Evolutionary conservation across 2,888 invertebrate genomes (phyloP).

Genomic region (Oxytorus armatus): DNA sequence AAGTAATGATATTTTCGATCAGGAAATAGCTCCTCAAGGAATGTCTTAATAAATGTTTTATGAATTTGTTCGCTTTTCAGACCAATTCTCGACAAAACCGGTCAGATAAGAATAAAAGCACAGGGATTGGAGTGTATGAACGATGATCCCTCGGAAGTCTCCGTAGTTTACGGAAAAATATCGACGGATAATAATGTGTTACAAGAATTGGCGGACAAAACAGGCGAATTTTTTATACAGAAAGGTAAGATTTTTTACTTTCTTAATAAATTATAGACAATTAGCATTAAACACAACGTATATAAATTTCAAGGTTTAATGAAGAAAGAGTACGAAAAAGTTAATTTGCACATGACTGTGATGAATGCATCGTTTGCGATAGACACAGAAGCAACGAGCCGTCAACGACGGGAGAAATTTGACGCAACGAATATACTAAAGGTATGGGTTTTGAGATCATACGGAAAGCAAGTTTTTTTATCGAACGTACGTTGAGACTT

Average conservation of each 20-base stretch:
- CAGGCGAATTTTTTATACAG: slow-evolving; percentile 87
- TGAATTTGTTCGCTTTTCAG: no score
- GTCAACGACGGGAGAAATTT: slow-evolving; percentile 85
- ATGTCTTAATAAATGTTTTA: no score
- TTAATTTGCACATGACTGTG: slow-evolving; percentile 95
- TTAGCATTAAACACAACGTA: neutral
- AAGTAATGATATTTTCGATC: slow-evolving; percentile 84
- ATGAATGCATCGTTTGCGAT: slow-evolving; percentile 89
- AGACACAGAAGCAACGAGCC: slow-evolving; percentile 80
- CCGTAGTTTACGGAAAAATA: slow-evolving; percentile 92
- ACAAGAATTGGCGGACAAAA: slow-evolving; percentile 88
- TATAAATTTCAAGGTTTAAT: slow-evolving; percentile 85
- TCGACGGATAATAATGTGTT: slow-evolving; percentile 84
- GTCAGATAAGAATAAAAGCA: slow-evolving; percentile 87
- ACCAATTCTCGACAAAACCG: slow-evolving; percentile 82
- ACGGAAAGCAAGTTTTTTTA: neutral
- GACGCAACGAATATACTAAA: slow-evolving; percentile 89
- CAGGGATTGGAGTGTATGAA: slow-evolving; percentile 94
- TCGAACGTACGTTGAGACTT: no score
- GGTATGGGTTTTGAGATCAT: slow-evolving; percentile 79
- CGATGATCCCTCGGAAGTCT: slow-evolving; percentile 93
- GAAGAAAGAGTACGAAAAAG: slow-evolving; percentile 86
- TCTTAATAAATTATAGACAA: neutral
- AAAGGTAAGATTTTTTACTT: slow-evolving; percentile 85
- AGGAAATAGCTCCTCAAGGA: neutral